phyloP scores from a whole-genome alignment of 1,140 invertebrate genomes.

The Drosophila ohnishii region DNA sequence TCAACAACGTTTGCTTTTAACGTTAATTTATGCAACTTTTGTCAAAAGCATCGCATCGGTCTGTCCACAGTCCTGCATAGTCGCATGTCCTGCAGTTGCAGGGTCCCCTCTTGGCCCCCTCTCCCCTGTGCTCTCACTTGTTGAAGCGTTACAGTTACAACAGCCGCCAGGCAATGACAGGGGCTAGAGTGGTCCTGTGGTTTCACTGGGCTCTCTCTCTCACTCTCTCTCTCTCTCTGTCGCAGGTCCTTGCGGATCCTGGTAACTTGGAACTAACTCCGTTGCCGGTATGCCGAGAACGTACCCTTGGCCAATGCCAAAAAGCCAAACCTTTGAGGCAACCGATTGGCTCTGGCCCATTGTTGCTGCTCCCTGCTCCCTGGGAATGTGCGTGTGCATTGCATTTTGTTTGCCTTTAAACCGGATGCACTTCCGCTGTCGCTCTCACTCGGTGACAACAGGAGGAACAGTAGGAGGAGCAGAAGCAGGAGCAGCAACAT shows the following conservation, averaged over 20 bases:
- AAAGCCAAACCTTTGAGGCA: conserved; percentile 33
- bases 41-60: conserved; percentile 55
- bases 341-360: conserved; percentile 54
- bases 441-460: conserved; percentile 25
- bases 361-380: conserved; percentile 3
- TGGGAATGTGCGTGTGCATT: conserved; percentile 32
- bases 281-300: not conserved
- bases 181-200: not conserved
- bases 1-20: conserved; percentile 70
- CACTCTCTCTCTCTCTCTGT: too few species aligned
- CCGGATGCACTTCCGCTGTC: conserved; percentile 68
- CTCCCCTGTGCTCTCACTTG: conserved; percentile 43
- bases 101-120: not conserved
- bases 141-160: conserved; percentile 37
- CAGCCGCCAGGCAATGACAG: conserved; percentile 24
- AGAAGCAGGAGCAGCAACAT: conserved; percentile 11
- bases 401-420: conserved; percentile 53
- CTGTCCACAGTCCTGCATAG: not conserved
- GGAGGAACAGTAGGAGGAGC: not conserved
- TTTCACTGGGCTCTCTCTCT: not conserved
- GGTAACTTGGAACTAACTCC: not conserved
- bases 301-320: conserved; percentile 4
- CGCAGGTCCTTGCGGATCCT: too few species aligned
- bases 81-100: not conserved
- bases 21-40: conserved; percentile 81